Conservation (phyloP, 2,797 vertebrate genomes). For the Odontamblyopus lacepedii region DNA sequence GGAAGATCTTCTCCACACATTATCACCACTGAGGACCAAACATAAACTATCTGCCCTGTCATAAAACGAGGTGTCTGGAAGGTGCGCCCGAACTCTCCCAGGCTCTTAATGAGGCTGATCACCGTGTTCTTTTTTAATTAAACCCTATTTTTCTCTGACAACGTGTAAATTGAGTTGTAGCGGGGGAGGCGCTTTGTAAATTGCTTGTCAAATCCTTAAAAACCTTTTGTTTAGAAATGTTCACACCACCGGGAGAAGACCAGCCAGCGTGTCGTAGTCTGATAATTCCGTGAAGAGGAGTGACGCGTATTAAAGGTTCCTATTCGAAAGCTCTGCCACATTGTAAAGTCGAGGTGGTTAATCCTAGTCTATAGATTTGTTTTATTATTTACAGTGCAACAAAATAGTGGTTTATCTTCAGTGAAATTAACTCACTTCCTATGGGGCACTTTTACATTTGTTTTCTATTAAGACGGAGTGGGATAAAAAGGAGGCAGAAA, state of each 20-base stretch:
- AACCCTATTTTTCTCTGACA: slow-evolving; percentile 57
- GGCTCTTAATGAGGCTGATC: slow-evolving; percentile 58
- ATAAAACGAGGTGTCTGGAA: slow-evolving; percentile 64
- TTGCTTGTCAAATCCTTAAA: slow-evolving; percentile 36
- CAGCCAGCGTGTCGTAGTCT: slow-evolving; percentile 20
- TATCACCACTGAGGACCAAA: slow-evolving; percentile 18
- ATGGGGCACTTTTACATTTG: not conserved
- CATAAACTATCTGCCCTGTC: slow-evolving; percentile 55
- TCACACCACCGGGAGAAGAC: slow-evolving; percentile 12
- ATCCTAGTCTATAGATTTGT: not conserved
- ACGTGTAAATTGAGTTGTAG: slow-evolving; percentile 54
- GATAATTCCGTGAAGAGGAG: slow-evolving; percentile 24
- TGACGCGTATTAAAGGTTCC: not conserved
- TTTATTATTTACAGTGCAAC: not conserved
- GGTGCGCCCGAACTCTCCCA: slow-evolving; percentile 55
- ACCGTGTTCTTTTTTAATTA: slow-evolving; percentile 68
- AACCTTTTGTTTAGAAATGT: slow-evolving; percentile 23
- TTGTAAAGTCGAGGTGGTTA: not conserved
- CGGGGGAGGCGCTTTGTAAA: slow-evolving; percentile 35
- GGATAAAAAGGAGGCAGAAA: not conserved
- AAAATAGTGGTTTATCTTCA: not conserved
- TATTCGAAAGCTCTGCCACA: not conserved
- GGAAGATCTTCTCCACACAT: too few species aligned
- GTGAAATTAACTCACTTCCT: slow-evolving; percentile 6
- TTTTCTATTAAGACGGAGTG: not conserved